Percentiles rank a stretch among this genome's conserved stretches.
Evolutionary conservation across 2,113 vertebrate species (phyloP).

Genomic region (Eretmodus cyanostictus): DNA sequence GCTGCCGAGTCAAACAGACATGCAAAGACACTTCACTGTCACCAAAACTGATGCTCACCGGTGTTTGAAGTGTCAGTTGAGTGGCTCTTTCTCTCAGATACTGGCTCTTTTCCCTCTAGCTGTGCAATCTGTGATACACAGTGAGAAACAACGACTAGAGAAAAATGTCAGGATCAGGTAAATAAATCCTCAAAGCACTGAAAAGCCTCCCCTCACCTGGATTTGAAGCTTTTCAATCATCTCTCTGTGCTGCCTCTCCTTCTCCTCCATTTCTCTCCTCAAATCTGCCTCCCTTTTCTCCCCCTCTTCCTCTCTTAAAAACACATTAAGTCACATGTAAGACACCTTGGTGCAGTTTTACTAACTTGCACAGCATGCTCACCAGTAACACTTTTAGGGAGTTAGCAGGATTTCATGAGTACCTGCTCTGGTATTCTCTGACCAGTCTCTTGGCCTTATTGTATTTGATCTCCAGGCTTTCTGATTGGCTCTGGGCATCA

Average conservation of each 20-base stretch:
- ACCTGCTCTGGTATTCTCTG: slow-evolving; percentile 85
- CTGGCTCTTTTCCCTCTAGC: slow-evolving; percentile 27
- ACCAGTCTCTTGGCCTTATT: slow-evolving; percentile 81
- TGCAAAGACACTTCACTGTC: background rate
- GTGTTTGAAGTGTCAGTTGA: slow-evolving; percentile 45
- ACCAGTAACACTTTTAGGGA: background rate
- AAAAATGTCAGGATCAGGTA: background rate
- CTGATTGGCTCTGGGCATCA: slow-evolving; percentile 84
- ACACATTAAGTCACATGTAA: background rate
- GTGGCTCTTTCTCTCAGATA: slow-evolving; percentile 19
- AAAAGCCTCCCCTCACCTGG: slow-evolving; percentile 20
- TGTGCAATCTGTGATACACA: slow-evolving; percentile 40
- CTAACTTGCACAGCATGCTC: background rate
- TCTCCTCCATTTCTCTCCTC: slow-evolving; percentile 71
- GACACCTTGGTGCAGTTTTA: background rate
- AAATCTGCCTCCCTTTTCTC: slow-evolving; percentile 75
- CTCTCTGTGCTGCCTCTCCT: slow-evolving; percentile 70
- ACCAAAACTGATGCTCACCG: slow-evolving; percentile 27
- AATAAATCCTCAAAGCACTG: background rate
- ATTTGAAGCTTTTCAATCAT: slow-evolving; percentile 68
- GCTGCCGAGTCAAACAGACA: background rate
- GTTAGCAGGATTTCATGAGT: slow-evolving; percentile 7
- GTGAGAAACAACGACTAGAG: background rate
- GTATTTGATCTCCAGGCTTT: slow-evolving; percentile 85
- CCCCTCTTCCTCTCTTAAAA: slow-evolving; percentile 75